phyloP scores from a whole-genome alignment of 2,113 vertebrate species.

The Prionailurus viverrinus region DNA sequence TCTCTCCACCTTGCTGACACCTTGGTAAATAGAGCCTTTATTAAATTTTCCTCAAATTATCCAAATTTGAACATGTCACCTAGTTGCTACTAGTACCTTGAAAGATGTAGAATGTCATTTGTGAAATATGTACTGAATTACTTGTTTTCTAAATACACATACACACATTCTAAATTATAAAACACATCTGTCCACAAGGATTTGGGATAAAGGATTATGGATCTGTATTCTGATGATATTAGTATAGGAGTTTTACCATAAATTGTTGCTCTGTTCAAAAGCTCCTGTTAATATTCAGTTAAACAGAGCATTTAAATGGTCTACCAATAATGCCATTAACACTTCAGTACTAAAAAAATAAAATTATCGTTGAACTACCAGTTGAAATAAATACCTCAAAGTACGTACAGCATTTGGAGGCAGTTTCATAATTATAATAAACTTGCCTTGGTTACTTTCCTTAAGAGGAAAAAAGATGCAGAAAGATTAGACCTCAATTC shows the following conservation, averaged over 20 bases:
- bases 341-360: constrained; percentile 1
- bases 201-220: constrained; percentile 38
- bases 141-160: constrained; percentile 1
- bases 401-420: not conserved
- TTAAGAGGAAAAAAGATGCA: constrained; percentile 7
- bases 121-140: constrained; percentile 10
- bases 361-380: not conserved
- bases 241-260: not conserved
- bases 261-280: constrained; percentile 15
- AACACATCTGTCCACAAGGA: not conserved
- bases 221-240: not conserved
- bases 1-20: not conserved
- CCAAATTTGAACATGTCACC: not conserved
- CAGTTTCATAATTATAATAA: not conserved
- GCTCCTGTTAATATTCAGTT: not conserved
- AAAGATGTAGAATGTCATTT: not conserved
- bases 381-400: constrained; percentile 46
- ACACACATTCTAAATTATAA: not conserved
- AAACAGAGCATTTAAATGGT: not conserved
- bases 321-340: not conserved
- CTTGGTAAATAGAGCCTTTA: not conserved
- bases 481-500: not conserved
- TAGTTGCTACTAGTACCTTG: not conserved
- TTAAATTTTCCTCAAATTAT: constrained; percentile 16
- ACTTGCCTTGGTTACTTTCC: not conserved